phyloP scores from a whole-genome alignment of 1,140 invertebrate species.

The Hestina assimilis region DNA sequence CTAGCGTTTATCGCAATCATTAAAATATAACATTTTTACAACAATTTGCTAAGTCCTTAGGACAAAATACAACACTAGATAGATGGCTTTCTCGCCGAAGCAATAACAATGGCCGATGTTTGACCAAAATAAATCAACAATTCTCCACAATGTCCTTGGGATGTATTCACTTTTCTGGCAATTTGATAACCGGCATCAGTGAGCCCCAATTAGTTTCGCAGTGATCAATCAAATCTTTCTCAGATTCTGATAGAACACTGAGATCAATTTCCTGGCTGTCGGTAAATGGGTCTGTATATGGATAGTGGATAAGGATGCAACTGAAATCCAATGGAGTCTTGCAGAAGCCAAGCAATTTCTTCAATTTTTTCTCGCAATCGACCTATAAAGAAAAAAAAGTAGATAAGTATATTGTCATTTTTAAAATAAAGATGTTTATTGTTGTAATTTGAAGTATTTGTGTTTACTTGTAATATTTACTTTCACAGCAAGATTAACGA shows the following conservation, averaged over 20 bases:
- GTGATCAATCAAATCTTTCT: constrained; percentile 77
- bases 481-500: too few relatives aligned
- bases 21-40: constrained; percentile 18
- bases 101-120: constrained; percentile 24
- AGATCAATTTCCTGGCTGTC: constrained; percentile 72
- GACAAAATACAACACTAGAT: constrained; percentile 52
- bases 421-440: neutral
- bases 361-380: constrained; percentile 78
- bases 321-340: constrained; percentile 70
- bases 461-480: too few relatives aligned
- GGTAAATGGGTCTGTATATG: constrained; percentile 68
- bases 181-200: constrained; percentile 77
- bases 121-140: constrained; percentile 5
- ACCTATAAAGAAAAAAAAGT: constrained; percentile 59
- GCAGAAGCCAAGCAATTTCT: constrained; percentile 72
- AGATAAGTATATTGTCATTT: constrained; percentile 5
- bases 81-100: constrained; percentile 62
- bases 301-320: constrained; percentile 78
- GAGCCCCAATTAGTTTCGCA: constrained; percentile 79
- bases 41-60: constrained; percentile 22
- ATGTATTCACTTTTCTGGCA: constrained; percentile 77
- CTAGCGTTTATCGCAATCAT: constrained; percentile 14
- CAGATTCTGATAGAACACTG: constrained; percentile 63
- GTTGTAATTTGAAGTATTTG: too few relatives aligned
- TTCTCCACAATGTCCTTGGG: constrained; percentile 2